Evolutionary conservation across 1,140 invertebrate species (phyloP), one percentile per base, ranked within the genome.

Genomic region (Reticulitermes speratus): DNA sequence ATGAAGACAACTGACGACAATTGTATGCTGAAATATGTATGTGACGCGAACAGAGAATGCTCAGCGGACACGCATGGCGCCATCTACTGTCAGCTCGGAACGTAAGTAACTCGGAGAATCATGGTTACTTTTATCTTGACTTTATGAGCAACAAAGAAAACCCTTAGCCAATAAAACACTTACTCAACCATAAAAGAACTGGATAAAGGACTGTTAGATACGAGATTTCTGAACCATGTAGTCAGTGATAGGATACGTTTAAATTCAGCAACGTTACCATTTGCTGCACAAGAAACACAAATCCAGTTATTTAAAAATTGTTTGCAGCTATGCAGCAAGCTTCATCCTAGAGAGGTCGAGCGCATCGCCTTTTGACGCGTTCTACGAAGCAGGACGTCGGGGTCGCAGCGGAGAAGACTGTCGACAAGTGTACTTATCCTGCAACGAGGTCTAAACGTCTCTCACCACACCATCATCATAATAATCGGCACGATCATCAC

Each of bases 71-170:
- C 96, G 85, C 91, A 92, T 85, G 96, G 95, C 87, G 95, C 96
- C 88, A 94, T 98, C 85, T 97, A 97, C 94, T 98, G 97, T 89
- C 96, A 98, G 92, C 92, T 98, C 88, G 97, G 96, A 96, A 96
- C 96, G 97, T 98, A 92, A 96, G 96, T 95, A 52, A 84, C 45
- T 65, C 5, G 3, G 52, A 0, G 52, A 55, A 21, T 21, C 52
- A 55, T 11, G 14, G 7, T 48, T 48, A 48, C 45, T 48, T 11
- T 38, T 38, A 38, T 38, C 38, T 38, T 38, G 38, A 38, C 2
- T 2, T 38, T 38, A 38, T 38, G 38, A 38, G 38, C 2, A 38
- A 38, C 38, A 38, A 38, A 38, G 38, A 38, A 38, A 38, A 38
- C 38, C 38, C 38, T 2, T 2, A 38, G 9, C 9, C 45, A 16